Conservation (phyloP, 2,888 invertebrate genomes). For the Hoplodrina ambigua region DNA sequence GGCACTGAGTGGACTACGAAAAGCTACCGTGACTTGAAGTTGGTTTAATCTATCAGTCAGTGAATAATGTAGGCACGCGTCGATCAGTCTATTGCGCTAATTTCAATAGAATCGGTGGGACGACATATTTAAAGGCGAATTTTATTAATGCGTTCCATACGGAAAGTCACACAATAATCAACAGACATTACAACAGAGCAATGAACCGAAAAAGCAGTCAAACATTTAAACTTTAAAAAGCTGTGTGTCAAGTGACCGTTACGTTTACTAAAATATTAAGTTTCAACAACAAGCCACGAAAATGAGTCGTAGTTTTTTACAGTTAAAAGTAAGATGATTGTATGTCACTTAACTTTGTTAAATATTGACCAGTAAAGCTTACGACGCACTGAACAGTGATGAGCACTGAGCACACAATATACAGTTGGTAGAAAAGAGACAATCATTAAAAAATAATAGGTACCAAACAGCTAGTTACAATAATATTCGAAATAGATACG, state of each 20-base stretch:
- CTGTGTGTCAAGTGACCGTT: background rate
- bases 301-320: slow-evolving; percentile 12
- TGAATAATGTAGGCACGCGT: slow-evolving; percentile 58
- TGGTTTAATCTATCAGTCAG: slow-evolving; percentile 55
- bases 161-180: background rate
- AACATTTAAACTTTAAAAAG: background rate
- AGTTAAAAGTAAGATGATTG: slow-evolving; percentile 10
- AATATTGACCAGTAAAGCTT: slow-evolving; percentile 29
- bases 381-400: background rate
- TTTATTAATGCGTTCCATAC: slow-evolving; percentile 9
- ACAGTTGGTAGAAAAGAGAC: background rate
- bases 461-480: slow-evolving; percentile 23
- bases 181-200: background rate
- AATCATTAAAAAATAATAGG: slow-evolving; percentile 12
- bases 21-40: slow-evolving; percentile 53
- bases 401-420: background rate
- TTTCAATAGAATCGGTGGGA: slow-evolving; percentile 30
- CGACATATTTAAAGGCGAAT: slow-evolving; percentile 28
- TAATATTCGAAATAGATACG: slow-evolving; percentile 23
- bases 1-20: slow-evolving; percentile 48
- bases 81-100: slow-evolving; percentile 47
- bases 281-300: slow-evolving; percentile 12
- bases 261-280: slow-evolving; percentile 13
- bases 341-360: slow-evolving; percentile 9
- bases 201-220: background rate